phyloP scores from a whole-genome alignment of 2,113 vertebrate species.

The Tragelaphus scriptus region DNA sequence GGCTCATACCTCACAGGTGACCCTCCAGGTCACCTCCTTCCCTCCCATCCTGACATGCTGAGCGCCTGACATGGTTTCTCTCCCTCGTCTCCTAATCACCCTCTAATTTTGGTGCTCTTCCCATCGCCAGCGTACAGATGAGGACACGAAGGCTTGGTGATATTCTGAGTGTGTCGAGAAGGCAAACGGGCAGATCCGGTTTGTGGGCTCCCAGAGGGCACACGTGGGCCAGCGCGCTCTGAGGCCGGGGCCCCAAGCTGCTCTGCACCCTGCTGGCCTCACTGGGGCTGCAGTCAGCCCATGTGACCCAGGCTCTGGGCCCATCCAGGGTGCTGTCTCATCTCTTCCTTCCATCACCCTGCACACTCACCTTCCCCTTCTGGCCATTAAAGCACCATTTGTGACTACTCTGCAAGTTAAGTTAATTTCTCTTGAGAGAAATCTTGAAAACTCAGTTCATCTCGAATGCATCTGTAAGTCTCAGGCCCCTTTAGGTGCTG shows the following conservation, averaged over 20 bases:
- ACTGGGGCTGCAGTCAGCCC: accelerated
- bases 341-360: neutral
- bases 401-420: neutral
- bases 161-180: neutral
- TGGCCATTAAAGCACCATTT: neutral
- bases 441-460: neutral
- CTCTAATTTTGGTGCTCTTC: accelerated
- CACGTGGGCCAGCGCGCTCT: accelerated
- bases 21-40: neutral
- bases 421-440: neutral
- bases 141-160: neutral
- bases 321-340: neutral
- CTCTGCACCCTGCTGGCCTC: accelerated
- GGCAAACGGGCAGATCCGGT: accelerated
- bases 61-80: neutral
- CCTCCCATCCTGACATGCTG: neutral
- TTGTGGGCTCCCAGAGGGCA: neutral
- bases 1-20: neutral
- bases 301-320: accelerated
- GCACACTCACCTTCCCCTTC: neutral
- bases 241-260: accelerated
- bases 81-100: neutral
- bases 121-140: neutral
- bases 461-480: neutral
- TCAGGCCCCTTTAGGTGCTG: neutral